Evolutionary conservation across 1,140 invertebrate species (phyloP).

Genomic region (Penaeus vannamei): DNA sequence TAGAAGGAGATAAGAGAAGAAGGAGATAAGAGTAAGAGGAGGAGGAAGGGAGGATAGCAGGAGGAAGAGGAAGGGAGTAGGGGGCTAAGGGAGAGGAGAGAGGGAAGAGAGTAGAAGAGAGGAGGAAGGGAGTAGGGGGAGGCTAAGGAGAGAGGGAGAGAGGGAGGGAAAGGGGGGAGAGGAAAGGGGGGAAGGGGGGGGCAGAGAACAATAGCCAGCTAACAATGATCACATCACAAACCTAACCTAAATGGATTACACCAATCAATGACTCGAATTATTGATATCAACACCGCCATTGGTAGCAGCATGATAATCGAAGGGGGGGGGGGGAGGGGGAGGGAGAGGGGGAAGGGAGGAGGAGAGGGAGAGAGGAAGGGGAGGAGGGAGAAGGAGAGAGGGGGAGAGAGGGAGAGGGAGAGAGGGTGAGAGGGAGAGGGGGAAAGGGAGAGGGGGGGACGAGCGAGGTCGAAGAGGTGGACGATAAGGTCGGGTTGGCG

Average conservation of each 20-base stretch:
- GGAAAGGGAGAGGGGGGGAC: too few species aligned
- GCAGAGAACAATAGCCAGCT: conserved; percentile 43
- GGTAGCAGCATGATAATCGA: background rate
- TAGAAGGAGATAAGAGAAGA: too few species aligned
- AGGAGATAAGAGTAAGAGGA: too few species aligned
- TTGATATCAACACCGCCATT: conserved; percentile 20
- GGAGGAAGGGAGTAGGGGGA: background rate
- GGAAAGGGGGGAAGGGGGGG: background rate
- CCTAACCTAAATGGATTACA: conserved; percentile 49
- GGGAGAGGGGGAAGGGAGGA: background rate
- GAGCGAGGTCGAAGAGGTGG: too few species aligned
- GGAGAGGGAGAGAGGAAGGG: background rate
- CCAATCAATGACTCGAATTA: conserved; percentile 52
- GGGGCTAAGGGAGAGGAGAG: background rate
- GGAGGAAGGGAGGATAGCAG: too few species aligned
- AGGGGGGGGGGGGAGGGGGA: too few species aligned
- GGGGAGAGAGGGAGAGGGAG: background rate
- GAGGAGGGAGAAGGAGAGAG: background rate
- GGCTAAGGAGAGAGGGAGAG: background rate
- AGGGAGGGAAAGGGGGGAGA: background rate
- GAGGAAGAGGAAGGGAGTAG: background rate
- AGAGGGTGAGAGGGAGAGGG: conserved; percentile 2
- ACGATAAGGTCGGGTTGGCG: too few species aligned
- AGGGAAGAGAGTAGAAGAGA: background rate
- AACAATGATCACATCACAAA: conserved; percentile 57